A percentile compares a stretch with the other conserved stretches of the same genome.
These are phyloP conservation scores for Xanthorhoe spadicearia DNA, from an alignment of 2,888 invertebrate genomes.

Conservation along the genomic window DNA sequence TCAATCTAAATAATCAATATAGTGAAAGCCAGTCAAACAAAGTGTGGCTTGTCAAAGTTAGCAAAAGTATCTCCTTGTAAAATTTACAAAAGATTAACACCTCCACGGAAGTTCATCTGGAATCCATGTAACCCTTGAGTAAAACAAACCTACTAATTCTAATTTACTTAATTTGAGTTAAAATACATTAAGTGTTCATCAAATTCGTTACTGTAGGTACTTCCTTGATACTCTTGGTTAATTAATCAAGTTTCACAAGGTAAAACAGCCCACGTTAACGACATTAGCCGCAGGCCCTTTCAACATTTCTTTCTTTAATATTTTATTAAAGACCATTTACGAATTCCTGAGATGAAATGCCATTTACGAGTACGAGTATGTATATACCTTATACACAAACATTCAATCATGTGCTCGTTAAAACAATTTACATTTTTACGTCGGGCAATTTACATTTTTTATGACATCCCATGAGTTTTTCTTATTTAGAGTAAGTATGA, in stretches of 20 bases:
- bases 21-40: no score
- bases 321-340: background rate
- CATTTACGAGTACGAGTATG: background rate
- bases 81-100: no score
- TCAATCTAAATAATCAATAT: no score
- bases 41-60: no score
- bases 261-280: background rate
- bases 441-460: conserved; percentile 3
- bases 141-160: no score
- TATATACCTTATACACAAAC: background rate
- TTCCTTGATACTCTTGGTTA: no score
- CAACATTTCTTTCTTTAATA: background rate
- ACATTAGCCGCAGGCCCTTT: background rate
- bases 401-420: conserved; percentile 5
- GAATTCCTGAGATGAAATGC: background rate
- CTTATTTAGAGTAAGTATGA: background rate
- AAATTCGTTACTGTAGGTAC: no score
- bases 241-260: background rate
- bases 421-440: conserved; percentile 14
- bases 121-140: no score
- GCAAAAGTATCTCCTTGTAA: no score
- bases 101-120: no score
- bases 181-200: no score
- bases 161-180: no score
- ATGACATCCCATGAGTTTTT: background rate